Evolutionary conservation across 2,113 vertebrate species (phyloP), one percentile per base, ranked within the genome.

Genomic region (Grammomys dolichurus): DNA sequence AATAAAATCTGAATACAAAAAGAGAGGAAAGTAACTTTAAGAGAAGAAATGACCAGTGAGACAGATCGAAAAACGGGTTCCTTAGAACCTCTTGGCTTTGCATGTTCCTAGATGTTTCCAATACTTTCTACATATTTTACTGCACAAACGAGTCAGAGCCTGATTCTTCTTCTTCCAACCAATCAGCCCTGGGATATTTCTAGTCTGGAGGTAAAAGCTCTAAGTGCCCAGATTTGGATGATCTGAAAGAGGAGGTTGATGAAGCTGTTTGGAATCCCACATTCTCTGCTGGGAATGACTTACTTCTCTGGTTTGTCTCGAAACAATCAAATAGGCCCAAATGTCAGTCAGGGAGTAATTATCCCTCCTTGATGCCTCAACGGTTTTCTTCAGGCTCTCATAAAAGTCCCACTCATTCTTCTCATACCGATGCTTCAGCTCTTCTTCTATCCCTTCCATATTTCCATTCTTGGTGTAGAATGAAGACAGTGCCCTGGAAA

Each of bases 281-380:
- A 51, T 28, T 3, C 86, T 69, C 80, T 31, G 17, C 24, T 43
- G 13, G 33, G 67, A 46, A 14, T 43, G 54, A 60, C 96, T 95
- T 84, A 95, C 94, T 54, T 95, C 91, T 78, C 94, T 82, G 43
- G 58, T 96, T 51, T 95, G 91, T 10, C 24, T 87, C 36, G 94
- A 90, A 43, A 95, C 91, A 36, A 95, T 26, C 7, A 95, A 16
- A 77, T 95, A 95, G 26, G 96, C 93, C 96, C 96, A 96, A 43
- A 96, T 88, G 22, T 96, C 91, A 2, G 96, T 96, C 87, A 96
- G 88, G 16, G 96, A 96, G 75, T 93, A 96, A 60, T 81, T 87
- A 12, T 70, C 69, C 51, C 10, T n/a, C 26, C 9, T 75, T 1
- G 94, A 69, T 22, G 94, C 75, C 63, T 51, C 0, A 7, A 78